Conservation (phyloP, 2,113 vertebrate species). For the Struthio camelus region DNA sequence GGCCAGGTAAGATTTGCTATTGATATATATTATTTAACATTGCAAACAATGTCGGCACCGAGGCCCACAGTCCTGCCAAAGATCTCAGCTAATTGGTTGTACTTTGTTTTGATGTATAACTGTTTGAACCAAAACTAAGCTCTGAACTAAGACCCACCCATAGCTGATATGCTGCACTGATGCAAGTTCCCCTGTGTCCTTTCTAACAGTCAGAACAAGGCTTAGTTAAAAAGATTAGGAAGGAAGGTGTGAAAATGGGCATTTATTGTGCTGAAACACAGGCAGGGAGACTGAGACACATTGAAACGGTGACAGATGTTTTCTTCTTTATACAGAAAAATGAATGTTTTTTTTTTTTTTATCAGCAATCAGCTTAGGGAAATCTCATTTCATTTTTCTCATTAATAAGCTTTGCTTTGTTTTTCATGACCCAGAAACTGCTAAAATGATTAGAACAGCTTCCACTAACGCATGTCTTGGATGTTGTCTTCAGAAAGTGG, state of each 20-base stretch:
- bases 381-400: conserved; percentile 57
- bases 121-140: background rate
- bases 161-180: background rate
- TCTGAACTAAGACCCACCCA: background rate
- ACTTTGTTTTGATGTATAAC: background rate
- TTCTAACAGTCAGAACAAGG: background rate
- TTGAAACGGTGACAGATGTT: conserved; percentile 51
- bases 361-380: conserved; percentile 15
- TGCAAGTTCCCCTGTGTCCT: background rate
- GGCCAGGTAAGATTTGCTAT: background rate
- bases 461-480: background rate
- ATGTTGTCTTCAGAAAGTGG: background rate
- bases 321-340: conserved; percentile 33
- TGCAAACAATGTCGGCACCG: background rate
- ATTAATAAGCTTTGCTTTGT: conserved; percentile 64
- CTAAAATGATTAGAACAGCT: conserved; percentile 15
- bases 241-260: background rate
- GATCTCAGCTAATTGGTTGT: background rate
- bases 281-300: background rate
- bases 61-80: accelerated
- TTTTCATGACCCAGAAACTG: conserved; percentile 66
- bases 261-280: background rate
- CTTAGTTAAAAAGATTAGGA: conserved; percentile 26
- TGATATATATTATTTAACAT: background rate
- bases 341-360: conserved; percentile 3